Conservation (phyloP, 2,797 vertebrate genomes). For the Pantherophis alleghaniensis region DNA sequence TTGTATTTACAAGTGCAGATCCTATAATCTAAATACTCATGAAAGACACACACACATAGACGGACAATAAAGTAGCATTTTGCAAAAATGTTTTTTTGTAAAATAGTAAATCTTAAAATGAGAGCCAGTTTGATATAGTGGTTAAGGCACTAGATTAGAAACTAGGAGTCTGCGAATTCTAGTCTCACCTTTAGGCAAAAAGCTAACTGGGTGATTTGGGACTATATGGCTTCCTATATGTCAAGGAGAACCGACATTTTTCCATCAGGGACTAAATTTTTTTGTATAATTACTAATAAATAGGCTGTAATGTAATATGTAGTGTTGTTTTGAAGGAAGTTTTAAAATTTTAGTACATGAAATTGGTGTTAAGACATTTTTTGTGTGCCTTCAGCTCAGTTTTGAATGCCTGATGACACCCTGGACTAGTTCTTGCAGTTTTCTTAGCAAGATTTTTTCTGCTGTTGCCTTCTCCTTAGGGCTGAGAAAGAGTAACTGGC, state of each 20-base stretch:
- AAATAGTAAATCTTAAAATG: neutral
- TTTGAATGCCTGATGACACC: neutral
- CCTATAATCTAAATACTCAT: neutral
- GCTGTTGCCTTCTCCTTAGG: neutral
- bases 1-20: neutral
- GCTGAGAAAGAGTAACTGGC: neutral
- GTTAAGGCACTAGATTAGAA: neutral
- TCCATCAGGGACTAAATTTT: neutral
- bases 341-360: neutral
- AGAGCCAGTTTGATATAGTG: neutral
- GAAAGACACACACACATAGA: neutral
- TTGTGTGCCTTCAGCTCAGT: neutral
- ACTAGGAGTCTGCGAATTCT: neutral
- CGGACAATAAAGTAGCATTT: neutral
- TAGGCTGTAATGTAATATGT: neutral
- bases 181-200: neutral
- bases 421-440: neutral
- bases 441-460: neutral
- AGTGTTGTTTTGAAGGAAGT: neutral
- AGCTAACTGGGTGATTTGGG: neutral
- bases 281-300: neutral
- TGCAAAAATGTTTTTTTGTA: neutral
- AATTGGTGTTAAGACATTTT: neutral
- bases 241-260: neutral
- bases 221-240: neutral